Evolutionary conservation across 2,797 vertebrate genomes (phyloP).

Genomic region (Sebastolobus alascanus): DNA sequence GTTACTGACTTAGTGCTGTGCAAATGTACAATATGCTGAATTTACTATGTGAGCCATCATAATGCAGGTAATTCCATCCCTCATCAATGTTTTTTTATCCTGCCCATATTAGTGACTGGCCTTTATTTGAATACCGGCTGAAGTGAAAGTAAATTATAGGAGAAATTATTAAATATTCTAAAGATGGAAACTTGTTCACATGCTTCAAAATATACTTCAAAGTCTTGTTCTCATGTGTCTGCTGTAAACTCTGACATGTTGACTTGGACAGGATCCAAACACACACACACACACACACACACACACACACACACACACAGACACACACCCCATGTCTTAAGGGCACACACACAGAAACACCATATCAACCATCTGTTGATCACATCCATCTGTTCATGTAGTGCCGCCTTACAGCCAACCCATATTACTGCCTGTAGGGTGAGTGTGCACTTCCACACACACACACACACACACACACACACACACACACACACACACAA

Average conservation of each 20-base stretch:
- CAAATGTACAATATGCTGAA: background rate
- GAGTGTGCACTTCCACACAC: constrained; percentile 5
- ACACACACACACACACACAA: background rate
- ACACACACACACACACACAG: constrained; percentile 24
- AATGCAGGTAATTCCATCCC: background rate
- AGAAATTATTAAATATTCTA: background rate
- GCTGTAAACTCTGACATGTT: background rate
- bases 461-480: constrained; percentile 18
- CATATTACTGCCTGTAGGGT: constrained; percentile 42
- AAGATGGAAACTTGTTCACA: background rate
- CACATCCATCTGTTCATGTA: constrained; percentile 64
- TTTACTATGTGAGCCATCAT: background rate
- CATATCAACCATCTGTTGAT: constrained; percentile 69
- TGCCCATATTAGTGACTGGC: background rate
- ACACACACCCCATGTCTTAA: constrained; percentile 23
- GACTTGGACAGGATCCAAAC: background rate
- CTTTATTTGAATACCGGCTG: background rate
- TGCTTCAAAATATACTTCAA: background rate
- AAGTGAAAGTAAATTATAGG: background rate
- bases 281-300: constrained; percentile 9
- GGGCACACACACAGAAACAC: constrained; percentile 47
- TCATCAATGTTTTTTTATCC: background rate
- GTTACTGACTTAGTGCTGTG: background rate
- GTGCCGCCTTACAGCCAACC: constrained; percentile 39
- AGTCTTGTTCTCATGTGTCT: background rate